Conservation (phyloP, 2,797 vertebrate genomes). For the Apodemus agrarius region DNA sequence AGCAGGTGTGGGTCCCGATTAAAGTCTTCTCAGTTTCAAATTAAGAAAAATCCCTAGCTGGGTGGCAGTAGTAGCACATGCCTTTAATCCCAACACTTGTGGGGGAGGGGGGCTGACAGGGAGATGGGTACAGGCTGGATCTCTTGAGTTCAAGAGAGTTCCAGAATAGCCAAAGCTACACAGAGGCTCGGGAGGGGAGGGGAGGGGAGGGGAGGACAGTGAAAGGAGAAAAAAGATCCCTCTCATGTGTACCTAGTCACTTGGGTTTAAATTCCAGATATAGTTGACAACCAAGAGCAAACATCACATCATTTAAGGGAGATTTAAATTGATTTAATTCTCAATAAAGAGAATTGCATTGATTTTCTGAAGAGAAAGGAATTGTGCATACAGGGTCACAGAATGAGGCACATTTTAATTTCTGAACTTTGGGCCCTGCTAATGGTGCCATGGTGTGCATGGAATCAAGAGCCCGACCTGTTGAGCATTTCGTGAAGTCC, state of each 20-base stretch:
- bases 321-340: background rate
- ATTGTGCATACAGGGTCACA: background rate
- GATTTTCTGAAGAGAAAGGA: background rate
- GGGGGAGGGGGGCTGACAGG: too few relatives aligned
- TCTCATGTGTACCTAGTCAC: background rate
- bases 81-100: background rate
- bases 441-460: background rate
- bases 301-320: background rate
- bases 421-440: background rate
- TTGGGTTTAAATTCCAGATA: background rate
- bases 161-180: background rate
- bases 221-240: too few relatives aligned
- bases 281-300: background rate
- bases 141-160: background rate
- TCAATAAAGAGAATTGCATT: slow-evolving; percentile 11
- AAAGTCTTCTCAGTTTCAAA: background rate
- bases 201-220: too few relatives aligned
- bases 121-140: background rate
- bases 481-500: slow-evolving; percentile 19
- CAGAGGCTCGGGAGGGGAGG: too few relatives aligned
- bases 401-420: slow-evolving; percentile 17
- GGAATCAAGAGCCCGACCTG: background rate
- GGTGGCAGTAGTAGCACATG: background rate
- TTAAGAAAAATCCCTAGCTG: background rate
- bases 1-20: too few relatives aligned